phyloP scores from a whole-genome alignment of 2,888 invertebrate genomes.

The Creontiades dilutus region DNA sequence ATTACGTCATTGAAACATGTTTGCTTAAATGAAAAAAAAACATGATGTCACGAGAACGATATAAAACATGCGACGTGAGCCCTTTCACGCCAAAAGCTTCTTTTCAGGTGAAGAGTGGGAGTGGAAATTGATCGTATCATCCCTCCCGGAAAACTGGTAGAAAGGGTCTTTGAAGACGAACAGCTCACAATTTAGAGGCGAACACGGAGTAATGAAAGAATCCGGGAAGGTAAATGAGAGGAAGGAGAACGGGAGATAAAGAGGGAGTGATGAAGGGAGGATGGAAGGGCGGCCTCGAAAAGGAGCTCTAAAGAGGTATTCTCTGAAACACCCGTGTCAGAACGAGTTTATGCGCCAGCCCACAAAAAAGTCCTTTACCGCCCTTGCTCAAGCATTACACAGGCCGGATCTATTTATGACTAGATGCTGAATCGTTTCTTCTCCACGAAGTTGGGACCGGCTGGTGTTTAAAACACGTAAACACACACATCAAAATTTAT shows the following conservation, averaged over 20 bases:
- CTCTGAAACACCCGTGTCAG: constrained; percentile 54
- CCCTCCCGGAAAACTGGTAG: constrained; percentile 10
- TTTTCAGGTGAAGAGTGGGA: neutral
- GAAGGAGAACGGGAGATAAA: neutral
- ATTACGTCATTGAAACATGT: too few species aligned
- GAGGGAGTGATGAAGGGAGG: neutral
- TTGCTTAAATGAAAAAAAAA: too few species aligned
- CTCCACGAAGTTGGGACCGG: neutral
- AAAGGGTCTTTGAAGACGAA: constrained; percentile 45
- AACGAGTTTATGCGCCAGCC: constrained; percentile 49
- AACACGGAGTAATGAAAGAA: constrained; percentile 50
- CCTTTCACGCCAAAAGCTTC: neutral
- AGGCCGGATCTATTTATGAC: constrained; percentile 11
- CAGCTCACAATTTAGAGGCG: constrained; percentile 45
- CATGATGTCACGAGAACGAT: neutral
- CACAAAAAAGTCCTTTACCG: constrained; percentile 52
- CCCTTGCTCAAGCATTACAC: constrained; percentile 18
- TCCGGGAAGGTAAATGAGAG: constrained; percentile 48
- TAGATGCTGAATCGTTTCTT: constrained; percentile 32
- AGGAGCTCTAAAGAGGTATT: constrained; percentile 50
- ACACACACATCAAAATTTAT: too few species aligned
- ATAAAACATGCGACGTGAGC: neutral
- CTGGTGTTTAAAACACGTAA: too few species aligned
- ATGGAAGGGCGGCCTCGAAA: neutral
- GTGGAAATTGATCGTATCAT: constrained; percentile 29